Evolutionary conservation across 2,113 vertebrate genomes (phyloP).

Genomic region (Podiceps cristatus): DNA sequence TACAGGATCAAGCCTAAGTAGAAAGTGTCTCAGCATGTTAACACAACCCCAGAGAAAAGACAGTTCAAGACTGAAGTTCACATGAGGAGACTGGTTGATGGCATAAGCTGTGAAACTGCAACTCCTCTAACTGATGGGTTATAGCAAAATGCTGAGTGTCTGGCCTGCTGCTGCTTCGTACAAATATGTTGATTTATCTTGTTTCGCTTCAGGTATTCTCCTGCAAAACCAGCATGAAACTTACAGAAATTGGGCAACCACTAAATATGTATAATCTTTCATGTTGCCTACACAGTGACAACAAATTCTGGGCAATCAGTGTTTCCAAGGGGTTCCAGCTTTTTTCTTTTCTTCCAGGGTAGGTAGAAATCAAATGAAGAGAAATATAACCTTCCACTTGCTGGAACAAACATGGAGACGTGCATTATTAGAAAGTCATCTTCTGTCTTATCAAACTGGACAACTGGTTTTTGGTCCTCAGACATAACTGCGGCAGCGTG

Average conservation of each 20-base stretch:
- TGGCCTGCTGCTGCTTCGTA: not conserved
- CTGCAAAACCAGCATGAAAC: not conserved
- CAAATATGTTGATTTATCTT: not conserved
- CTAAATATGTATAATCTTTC: not conserved
- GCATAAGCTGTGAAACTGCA: not conserved
- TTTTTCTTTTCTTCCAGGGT: not conserved
- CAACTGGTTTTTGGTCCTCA: not conserved
- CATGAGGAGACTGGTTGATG: not conserved
- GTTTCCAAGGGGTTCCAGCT: not conserved
- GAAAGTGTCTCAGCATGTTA: not conserved
- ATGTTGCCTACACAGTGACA: not conserved
- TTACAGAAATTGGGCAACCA: not conserved
- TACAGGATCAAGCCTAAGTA: not conserved
- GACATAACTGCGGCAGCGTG: not conserved
- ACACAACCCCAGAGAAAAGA: not conserved
- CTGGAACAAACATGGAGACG: not conserved
- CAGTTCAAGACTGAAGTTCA: slow-evolving; percentile 35
- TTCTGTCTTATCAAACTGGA: not conserved
- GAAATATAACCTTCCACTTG: not conserved
- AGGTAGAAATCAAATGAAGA: not conserved
- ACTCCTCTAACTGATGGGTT: not conserved
- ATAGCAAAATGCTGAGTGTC: not conserved
- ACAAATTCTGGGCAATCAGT: not conserved
- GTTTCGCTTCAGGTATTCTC: not conserved
- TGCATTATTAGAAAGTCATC: not conserved